Evolutionary conservation across 2,888 invertebrate genomes (phyloP).

Genomic region (Xestia c-nigrum): DNA sequence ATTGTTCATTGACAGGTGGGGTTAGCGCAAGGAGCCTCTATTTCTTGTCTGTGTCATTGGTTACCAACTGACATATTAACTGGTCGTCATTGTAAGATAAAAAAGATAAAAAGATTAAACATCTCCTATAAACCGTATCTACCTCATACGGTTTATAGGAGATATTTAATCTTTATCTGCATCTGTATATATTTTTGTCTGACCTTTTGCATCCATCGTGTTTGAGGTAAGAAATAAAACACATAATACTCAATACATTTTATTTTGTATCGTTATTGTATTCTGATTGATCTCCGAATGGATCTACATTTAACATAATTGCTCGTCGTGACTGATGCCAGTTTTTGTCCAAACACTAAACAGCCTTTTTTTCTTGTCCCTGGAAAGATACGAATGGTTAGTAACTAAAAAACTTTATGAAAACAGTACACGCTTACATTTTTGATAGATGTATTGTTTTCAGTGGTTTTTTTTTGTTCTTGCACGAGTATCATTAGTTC

Average conservation of each 20-base stretch:
- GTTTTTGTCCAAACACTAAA: conserved; percentile 41
- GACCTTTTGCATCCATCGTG: conserved; percentile 33
- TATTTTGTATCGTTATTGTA: conserved; percentile 33
- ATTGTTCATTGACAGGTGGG: background rate
- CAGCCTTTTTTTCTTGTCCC: conserved; percentile 50
- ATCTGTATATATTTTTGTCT: conserved; percentile 4
- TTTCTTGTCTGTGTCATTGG: background rate
- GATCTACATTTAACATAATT: conserved; percentile 42
- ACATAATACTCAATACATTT: conserved; percentile 20
- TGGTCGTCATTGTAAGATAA: background rate
- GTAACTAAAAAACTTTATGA: conserved; percentile 35
- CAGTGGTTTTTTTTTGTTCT: background rate
- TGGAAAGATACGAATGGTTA: conserved; percentile 51
- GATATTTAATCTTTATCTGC: no score
- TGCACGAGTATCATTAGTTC: background rate
- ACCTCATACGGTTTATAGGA: background rate
- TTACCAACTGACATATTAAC: background rate
- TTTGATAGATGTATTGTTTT: background rate
- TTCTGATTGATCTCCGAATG: conserved; percentile 26
- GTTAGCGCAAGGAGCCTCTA: background rate
- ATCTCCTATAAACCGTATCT: no score
- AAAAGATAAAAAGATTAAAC: no score
- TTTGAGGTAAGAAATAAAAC: conserved; percentile 45
- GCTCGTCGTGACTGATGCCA: conserved; percentile 39
- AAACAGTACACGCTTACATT: conserved; percentile 19